Base-by-base conservation (phyloP, 2,113 vertebrate genomes). In the Labeo catla region DNA sequence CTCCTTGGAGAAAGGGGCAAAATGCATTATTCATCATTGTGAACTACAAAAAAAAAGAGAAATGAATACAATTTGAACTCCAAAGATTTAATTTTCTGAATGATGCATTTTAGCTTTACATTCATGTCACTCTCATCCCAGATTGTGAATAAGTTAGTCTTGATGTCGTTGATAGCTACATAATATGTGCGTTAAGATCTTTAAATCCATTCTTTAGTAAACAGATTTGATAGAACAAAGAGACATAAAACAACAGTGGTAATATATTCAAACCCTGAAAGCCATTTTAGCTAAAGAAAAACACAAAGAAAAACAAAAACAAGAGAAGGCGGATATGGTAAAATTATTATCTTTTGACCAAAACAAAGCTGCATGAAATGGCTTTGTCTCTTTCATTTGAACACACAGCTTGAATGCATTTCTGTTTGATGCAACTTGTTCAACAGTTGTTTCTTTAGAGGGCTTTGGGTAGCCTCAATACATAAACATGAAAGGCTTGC, bases 351-450 rank as follows among this genome's bases (percentile, higher is more conserved):
- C 43, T 52, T 68, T 50, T 52, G 47, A 77, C 49, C 76, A 77
- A 54, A 77, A 77, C 28, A 77, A 77, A 54, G 49, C 61, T 52
- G 15, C 16, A 70, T n/a, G 45, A 50, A 49, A 82, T 82, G 61
- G 43, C 28, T 82, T 82, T 70, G 47, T 16, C 63, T 70, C 63
- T 82, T 70, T 82, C 23, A 50, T 82, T 82, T 82, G 47, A 50
- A 70, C 80, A 68, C 63, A 70, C 80, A 82, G 80, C 28, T 12
- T 70, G 80, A 82, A 70, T 70, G 80, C 61, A 52, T 82, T 19
- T 82, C 80, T 82, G 47, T 66, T 82, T 70, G 63, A 70, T 82
- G 16, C 63, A 52, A 70, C 63, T 34, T 70, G 63, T 81, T 49
- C 79, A 81, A 49, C 79, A 81, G 59, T 79, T 45, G 21, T 16